These are phyloP conservation scores for Chaetorhynchus papuensis DNA, from an alignment of 2,113 vertebrate genomes.

Conservation along the genomic window DNA sequence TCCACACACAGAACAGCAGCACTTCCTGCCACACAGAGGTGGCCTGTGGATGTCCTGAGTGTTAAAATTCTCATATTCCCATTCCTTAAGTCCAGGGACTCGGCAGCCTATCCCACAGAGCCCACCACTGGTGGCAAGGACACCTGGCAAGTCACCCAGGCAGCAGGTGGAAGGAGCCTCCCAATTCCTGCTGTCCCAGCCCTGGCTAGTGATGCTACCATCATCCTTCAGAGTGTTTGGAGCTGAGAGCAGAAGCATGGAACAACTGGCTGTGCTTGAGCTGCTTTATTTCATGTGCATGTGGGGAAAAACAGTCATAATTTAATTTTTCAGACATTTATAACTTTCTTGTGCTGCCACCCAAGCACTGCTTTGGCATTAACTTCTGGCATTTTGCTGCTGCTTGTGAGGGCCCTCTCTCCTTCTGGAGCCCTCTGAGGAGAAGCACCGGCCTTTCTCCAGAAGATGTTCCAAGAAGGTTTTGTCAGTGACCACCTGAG, in stretches of 20 bases:
- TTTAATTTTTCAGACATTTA: background rate
- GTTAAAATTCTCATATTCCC: background rate
- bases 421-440: background rate
- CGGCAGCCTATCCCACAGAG: background rate
- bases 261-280: background rate
- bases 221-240: background rate
- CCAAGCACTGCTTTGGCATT: background rate
- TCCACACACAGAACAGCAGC: background rate
- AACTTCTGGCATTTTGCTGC: background rate
- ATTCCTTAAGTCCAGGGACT: accelerated
- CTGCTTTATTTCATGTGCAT: background rate
- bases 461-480: background rate
- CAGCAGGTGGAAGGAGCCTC: background rate
- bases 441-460: background rate
- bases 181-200: background rate
- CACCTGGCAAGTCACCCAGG: background rate
- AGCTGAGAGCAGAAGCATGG: background rate
- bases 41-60: accelerated
- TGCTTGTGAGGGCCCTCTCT: background rate
- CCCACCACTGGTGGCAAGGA: background rate
- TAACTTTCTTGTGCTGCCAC: background rate
- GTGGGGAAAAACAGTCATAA: background rate
- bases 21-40: background rate
- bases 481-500: background rate
- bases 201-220: background rate